phyloP scores from a whole-genome alignment of 2,888 invertebrate genomes.

The Frankliniella fusca region DNA sequence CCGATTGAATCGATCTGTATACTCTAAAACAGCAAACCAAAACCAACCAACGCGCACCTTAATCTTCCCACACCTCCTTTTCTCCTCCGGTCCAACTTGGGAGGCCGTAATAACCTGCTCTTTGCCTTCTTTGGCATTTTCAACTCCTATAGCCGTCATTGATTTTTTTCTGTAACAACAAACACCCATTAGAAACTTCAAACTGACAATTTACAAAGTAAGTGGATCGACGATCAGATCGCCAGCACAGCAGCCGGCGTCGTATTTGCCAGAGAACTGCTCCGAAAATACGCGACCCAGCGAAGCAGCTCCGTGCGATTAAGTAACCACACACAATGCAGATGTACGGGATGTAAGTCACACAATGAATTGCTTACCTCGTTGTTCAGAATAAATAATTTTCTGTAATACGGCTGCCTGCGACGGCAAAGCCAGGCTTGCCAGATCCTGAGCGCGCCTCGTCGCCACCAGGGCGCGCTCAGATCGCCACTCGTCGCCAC shows the following conservation, averaged over 20 bases:
- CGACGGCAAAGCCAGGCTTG: not conserved
- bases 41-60: not conserved
- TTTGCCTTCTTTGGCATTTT: not conserved
- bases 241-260: not conserved
- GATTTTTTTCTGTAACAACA: not conserved
- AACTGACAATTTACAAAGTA: not conserved
- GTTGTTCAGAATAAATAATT: not conserved
- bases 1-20: not conserved
- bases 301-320: not conserved
- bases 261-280: not conserved
- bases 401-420: not conserved
- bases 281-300: not conserved
- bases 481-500: no score
- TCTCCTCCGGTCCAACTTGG: not conserved
- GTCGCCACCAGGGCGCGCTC: not conserved
- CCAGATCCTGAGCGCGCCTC: not conserved
- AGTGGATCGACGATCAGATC: not conserved
- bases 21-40: not conserved
- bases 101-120: not conserved
- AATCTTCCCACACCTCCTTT: not conserved
- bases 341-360: not conserved
- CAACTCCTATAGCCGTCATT: not conserved
- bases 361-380: not conserved
- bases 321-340: not conserved
- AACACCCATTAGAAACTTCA: not conserved